Conservation (phyloP, 1,140 invertebrate genomes). For the Temnothorax longispinosus region DNA sequence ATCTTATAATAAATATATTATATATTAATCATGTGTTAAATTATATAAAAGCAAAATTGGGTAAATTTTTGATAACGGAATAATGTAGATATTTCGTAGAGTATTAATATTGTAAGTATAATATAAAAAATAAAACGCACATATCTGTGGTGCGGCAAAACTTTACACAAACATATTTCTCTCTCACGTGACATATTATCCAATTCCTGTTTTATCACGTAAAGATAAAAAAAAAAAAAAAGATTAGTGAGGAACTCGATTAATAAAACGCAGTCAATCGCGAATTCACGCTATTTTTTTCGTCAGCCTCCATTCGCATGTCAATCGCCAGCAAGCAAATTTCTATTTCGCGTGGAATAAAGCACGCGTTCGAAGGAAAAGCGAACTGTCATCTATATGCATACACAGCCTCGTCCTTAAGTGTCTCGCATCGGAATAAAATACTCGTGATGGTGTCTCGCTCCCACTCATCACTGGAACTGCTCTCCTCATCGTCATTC, state of each 20-base stretch:
- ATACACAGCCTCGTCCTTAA: slow-evolving; percentile 40
- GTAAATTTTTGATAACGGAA: not conserved
- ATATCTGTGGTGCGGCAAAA: not conserved
- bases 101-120: not conserved
- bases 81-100: not conserved
- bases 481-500: slow-evolving; percentile 33
- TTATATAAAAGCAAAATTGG: not conserved
- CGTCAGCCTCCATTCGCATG: not conserved
- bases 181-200: slow-evolving; percentile 15
- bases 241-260: slow-evolving; percentile 1
- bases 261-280: slow-evolving; percentile 28
- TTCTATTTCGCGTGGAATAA: slow-evolving; percentile 15
- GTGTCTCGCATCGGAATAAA: slow-evolving; percentile 41
- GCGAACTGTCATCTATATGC: slow-evolving; percentile 42
- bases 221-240: not conserved
- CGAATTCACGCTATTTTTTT: slow-evolving; percentile 14
- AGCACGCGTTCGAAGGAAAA: slow-evolving; percentile 7
- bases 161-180: not conserved
- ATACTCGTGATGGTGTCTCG: slow-evolving; percentile 33
- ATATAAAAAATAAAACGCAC: not conserved
- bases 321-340: slow-evolving; percentile 21
- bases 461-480: not conserved
- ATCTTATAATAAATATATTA: not conserved
- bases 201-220: not conserved
- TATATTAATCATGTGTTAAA: not conserved